Conservation (phyloP, 2,888 invertebrate species). For the Geotrupes spiniger region DNA sequence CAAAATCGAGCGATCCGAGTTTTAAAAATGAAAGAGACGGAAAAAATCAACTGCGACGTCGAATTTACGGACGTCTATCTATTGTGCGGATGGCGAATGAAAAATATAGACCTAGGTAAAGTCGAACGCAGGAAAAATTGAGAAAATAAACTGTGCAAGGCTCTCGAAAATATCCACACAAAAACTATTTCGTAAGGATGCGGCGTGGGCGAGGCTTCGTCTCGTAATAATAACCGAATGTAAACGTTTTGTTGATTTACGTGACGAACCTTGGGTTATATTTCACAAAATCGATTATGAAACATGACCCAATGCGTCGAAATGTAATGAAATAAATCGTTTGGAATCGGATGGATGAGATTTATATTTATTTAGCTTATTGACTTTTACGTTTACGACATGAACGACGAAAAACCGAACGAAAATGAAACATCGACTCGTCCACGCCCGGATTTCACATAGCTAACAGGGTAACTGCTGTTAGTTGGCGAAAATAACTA, state of each 20-base stretch:
- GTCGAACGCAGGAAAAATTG: conserved; percentile 38
- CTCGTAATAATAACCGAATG: background rate
- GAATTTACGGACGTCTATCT: background rate
- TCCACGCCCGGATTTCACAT: conserved; percentile 6
- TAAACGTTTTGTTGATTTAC: no score
- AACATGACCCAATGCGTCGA: no score
- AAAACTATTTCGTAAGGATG: conserved; percentile 13
- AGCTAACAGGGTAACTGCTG: conserved; percentile 24
- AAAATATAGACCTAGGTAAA: conserved; percentile 43
- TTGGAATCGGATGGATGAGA: no score
- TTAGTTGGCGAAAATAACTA: conserved; percentile 15
- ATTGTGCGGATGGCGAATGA: background rate
- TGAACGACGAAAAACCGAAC: no score
- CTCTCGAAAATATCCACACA: conserved; percentile 23
- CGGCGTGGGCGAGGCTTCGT: conserved; percentile 14
- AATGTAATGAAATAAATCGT: no score
- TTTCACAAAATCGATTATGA: no score
- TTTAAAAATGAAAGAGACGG: conserved; percentile 2
- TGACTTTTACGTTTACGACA: no score
- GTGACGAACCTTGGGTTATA: no score
- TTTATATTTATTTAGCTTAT: no score
- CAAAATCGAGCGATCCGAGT: conserved; percentile 15
- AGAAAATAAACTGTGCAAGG: conserved; percentile 35
- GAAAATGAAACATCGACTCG: no score
- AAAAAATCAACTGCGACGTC: background rate